A percentile compares a stretch with the other conserved stretches of the same genome.
These are phyloP conservation scores for Picathartes gymnocephalus DNA, from an alignment of 2,113 vertebrate genomes.

Conservation along the genomic window DNA sequence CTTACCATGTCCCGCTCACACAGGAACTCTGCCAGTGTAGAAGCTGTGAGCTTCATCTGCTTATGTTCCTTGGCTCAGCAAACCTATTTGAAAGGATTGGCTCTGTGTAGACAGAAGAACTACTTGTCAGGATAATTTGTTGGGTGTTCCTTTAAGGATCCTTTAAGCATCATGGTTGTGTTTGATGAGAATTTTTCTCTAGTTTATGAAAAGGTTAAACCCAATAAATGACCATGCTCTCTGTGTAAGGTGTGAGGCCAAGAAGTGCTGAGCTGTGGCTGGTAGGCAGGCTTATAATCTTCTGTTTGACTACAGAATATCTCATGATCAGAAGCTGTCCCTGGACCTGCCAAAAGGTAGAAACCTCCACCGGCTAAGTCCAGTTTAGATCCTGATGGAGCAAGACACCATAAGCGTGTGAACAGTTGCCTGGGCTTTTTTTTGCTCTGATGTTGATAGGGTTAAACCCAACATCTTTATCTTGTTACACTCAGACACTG, in stretches of 20 bases:
- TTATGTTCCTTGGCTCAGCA: neutral
- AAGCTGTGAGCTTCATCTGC: neutral
- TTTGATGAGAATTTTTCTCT: neutral
- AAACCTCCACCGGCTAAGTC: neutral
- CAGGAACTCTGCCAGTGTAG: neutral
- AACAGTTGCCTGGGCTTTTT: neutral
- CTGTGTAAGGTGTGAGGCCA: neutral
- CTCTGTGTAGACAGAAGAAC: neutral
- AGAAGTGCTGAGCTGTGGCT: neutral
- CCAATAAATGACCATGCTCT: neutral
- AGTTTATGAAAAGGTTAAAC: neutral
- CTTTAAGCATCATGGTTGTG: neutral
- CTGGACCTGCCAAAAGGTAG: neutral
- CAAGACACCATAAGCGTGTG: neutral
- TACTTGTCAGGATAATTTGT: neutral
- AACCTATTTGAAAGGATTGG: neutral
- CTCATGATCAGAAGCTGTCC: neutral
- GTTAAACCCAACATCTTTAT: slow-evolving; percentile 10
- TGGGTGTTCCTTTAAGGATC: neutral
- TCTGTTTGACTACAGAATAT: neutral
- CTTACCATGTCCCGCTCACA: neutral
- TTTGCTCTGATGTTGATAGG: neutral
- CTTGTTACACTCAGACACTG: neutral
- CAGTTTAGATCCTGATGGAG: neutral
- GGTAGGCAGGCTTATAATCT: neutral